phyloP scores from a whole-genome alignment of 2,797 vertebrate species.

The Cossypha dichroa region DNA sequence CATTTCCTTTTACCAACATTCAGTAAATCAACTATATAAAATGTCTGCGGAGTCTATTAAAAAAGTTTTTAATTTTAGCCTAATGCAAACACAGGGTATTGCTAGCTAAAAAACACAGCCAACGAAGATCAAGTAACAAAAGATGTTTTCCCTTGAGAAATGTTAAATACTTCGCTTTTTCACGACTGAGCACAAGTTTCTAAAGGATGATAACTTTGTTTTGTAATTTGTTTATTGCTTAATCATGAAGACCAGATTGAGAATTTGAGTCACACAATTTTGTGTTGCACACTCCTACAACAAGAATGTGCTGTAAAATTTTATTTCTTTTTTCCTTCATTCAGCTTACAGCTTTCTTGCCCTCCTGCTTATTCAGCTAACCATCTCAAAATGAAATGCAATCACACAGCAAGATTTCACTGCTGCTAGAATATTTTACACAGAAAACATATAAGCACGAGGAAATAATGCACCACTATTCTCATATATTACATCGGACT shows the following conservation, averaged over 20 bases:
- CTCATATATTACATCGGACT: not conserved
- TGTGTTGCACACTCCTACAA: conserved; percentile 15
- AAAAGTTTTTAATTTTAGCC: not conserved
- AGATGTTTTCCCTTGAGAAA: conserved; percentile 59
- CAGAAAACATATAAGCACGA: conserved; percentile 32
- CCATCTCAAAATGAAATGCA: conserved; percentile 3
- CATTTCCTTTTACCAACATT: not conserved
- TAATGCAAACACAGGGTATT: conserved; percentile 20
- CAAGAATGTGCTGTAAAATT: conserved; percentile 49
- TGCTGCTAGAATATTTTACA: conserved; percentile 19
- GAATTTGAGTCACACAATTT: conserved; percentile 49
- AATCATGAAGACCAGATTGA: conserved; percentile 55
- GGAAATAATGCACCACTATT: conserved; percentile 3
- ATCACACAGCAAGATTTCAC: conserved; percentile 15
- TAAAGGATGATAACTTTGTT: conserved; percentile 51
- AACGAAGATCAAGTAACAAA: conserved; percentile 28
- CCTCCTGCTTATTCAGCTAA: conserved; percentile 59
- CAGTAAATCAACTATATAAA: not conserved
- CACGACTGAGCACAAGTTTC: conserved; percentile 51
- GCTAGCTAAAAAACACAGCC: conserved; percentile 33
- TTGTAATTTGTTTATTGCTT: conserved; percentile 54
- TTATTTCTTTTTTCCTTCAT: conserved; percentile 50
- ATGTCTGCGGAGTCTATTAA: not conserved
- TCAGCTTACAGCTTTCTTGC: conserved; percentile 43
- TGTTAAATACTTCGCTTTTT: conserved; percentile 42